These are phyloP conservation scores for Drosophila putrida DNA, from an alignment of 2,888 invertebrate species.

Conservation along the genomic window DNA sequence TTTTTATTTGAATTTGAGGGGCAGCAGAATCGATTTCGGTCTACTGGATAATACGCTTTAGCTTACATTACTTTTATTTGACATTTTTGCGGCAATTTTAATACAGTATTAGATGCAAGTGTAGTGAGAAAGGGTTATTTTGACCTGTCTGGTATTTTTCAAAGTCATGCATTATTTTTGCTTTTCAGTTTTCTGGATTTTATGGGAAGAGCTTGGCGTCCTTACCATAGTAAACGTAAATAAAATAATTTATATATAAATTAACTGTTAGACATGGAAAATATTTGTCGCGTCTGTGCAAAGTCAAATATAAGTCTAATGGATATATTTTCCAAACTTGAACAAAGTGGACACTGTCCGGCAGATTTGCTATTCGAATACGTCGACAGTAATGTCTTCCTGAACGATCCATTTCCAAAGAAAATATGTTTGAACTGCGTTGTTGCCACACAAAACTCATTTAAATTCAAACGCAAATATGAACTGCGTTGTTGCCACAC, in stretches of 20 bases:
- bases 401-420: slow-evolving; percentile 57
- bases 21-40: too few relatives aligned
- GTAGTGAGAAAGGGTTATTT: too few relatives aligned
- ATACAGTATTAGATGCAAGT: too few relatives aligned
- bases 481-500: slow-evolving; percentile 60
- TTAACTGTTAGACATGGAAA: not conserved
- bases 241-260: slow-evolving; percentile 87
- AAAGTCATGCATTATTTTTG: too few relatives aligned
- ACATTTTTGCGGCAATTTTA: too few relatives aligned
- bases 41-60: too few relatives aligned
- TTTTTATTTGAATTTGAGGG: too few relatives aligned
- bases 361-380: slow-evolving; percentile 64
- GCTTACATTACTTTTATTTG: too few relatives aligned
- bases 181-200: too few relatives aligned
- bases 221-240: slow-evolving; percentile 72
- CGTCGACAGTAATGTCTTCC: slow-evolving; percentile 41
- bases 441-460: slow-evolving; percentile 59
- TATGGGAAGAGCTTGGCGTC: not conserved
- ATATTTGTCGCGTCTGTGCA: slow-evolving; percentile 12
- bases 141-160: too few relatives aligned
- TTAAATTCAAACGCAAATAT: slow-evolving; percentile 71
- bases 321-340: slow-evolving; percentile 15
- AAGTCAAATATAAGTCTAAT: not conserved
- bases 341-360: slow-evolving; percentile 22
- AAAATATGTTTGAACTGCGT: slow-evolving; percentile 73